phyloP scores from a whole-genome alignment of 2,888 invertebrate species.

The Emmelina monodactyla region DNA sequence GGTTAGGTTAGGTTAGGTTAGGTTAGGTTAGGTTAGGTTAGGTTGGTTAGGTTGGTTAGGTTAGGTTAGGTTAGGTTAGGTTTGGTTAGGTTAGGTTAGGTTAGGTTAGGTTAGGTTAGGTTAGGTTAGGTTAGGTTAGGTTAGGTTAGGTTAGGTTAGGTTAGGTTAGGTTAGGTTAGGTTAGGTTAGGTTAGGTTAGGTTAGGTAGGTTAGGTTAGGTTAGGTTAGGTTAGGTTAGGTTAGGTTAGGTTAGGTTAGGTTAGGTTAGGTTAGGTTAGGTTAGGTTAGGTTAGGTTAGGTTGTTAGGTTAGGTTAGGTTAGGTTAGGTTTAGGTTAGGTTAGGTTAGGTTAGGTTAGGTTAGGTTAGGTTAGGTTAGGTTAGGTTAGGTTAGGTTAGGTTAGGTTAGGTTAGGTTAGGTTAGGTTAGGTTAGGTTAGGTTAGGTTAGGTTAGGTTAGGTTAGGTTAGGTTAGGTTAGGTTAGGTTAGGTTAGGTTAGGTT shows the following conservation, averaged over 20 bases:
- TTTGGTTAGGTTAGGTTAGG: slow-evolving; percentile 4
- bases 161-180: slow-evolving; percentile 6
- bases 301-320: too few relatives aligned
- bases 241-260: slow-evolving; percentile 19
- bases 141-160: neutral
- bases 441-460: slow-evolving; percentile 19
- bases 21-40: slow-evolving; percentile 8
- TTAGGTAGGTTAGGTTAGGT: slow-evolving; percentile 17
- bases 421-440: slow-evolving; percentile 14
- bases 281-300: slow-evolving; percentile 17
- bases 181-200: slow-evolving; percentile 11
- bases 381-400: slow-evolving; percentile 12
- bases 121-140: slow-evolving; percentile 3
- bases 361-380: slow-evolving; percentile 11
- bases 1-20: slow-evolving; percentile 5
- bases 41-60: slow-evolving; percentile 5
- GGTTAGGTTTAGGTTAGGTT: slow-evolving; percentile 1
- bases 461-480: slow-evolving; percentile 19
- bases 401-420: slow-evolving; percentile 8
- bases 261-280: slow-evolving; percentile 20
- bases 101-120: slow-evolving; percentile 4
- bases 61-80: slow-evolving; percentile 4
- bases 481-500: slow-evolving; percentile 20
- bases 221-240: slow-evolving; percentile 18
- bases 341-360: slow-evolving; percentile 1